phyloP scores from a whole-genome alignment of 1,140 invertebrate species.

The Heliothis virescens region DNA sequence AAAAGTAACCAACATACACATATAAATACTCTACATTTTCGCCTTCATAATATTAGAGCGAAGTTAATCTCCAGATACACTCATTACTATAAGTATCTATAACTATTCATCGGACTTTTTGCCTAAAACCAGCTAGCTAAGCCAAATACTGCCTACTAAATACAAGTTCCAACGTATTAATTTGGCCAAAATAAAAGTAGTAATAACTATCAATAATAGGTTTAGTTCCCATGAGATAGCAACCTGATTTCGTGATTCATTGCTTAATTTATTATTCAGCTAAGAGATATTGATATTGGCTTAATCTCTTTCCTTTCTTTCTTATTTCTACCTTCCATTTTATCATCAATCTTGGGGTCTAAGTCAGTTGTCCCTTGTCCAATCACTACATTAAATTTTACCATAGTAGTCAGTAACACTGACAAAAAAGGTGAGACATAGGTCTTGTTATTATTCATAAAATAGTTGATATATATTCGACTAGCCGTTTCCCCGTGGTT shows the following conservation, averaged over 20 bases:
- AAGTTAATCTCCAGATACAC: no score
- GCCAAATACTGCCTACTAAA: no score
- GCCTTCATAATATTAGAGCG: no score
- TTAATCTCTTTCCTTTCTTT: neutral
- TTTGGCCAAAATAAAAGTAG: neutral
- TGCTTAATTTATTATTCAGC: conserved; percentile 1
- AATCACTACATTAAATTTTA: no score
- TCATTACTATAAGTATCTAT: no score
- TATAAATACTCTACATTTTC: no score
- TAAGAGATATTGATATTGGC: neutral
- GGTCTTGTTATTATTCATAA: neutral
- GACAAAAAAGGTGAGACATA: no score
- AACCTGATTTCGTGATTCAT: conserved; percentile 1
- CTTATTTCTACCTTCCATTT: neutral
- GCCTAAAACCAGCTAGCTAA: no score
- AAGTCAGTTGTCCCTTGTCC: neutral
- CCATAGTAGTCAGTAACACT: no score
- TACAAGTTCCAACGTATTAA: neutral
- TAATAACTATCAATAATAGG: neutral
- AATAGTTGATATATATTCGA: neutral
- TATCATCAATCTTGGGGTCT: neutral
- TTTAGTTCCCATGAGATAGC: neutral
- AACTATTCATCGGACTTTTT: no score
- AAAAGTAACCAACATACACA: no score
- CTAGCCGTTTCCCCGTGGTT: no score